Evolutionary conservation across 2,888 invertebrate genomes (phyloP).

Genomic region (Sinopyrophorus schimmeli): DNA sequence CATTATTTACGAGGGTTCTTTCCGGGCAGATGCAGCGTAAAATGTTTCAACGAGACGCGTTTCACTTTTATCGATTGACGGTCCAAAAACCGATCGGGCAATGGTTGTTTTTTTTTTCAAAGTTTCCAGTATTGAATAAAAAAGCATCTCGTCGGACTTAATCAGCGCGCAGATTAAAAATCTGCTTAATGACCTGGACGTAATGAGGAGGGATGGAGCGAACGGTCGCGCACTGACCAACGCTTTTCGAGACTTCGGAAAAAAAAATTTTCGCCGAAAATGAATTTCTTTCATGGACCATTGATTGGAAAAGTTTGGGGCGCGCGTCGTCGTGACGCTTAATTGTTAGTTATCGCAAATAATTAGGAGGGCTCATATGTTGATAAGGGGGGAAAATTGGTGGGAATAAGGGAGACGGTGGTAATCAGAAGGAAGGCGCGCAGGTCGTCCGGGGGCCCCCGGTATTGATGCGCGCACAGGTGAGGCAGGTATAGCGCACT

Average conservation of each 20-base stretch:
- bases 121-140: too few relatives aligned
- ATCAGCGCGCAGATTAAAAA: conserved; percentile 21
- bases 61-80: conserved; percentile 10
- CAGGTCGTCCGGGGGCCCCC: conserved; percentile 36
- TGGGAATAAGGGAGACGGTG: conserved; percentile 22
- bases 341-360: conserved; percentile 22
- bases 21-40: background rate
- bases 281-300: conserved; percentile 6
- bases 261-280: conserved; percentile 6
- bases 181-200: conserved; percentile 20
- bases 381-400: conserved; percentile 12
- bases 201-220: conserved; percentile 15
- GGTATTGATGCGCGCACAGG: conserved; percentile 41
- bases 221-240: too few relatives aligned
- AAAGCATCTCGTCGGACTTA: conserved; percentile 7
- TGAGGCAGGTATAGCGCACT: conserved; percentile 37
- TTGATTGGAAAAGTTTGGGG: conserved; percentile 14
- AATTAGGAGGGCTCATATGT: conserved; percentile 21
- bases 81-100: conserved; percentile 1
- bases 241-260: conserved; percentile 2
- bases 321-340: background rate
- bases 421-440: conserved; percentile 32
- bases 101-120: too few relatives aligned
- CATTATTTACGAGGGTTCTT: conserved; percentile 5
- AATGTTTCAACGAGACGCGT: conserved; percentile 6